Base-by-base conservation (phyloP, 92 coral and sea anemone species). In the Porites lobata region DNA sequence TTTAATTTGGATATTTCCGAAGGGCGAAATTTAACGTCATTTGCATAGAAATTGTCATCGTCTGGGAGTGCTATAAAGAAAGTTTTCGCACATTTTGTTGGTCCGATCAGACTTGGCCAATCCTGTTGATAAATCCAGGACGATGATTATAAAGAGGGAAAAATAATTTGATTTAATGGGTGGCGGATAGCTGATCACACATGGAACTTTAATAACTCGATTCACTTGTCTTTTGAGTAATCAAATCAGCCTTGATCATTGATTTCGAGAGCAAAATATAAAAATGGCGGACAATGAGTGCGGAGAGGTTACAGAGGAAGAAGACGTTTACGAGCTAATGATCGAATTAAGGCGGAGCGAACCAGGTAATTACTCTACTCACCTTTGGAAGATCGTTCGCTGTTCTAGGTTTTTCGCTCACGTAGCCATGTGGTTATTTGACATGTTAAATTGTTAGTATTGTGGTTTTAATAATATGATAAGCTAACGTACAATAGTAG, bases 311-410 rank as follows among this genome's bases (percentile, higher is more conserved):
- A 92, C 79, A 43, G 93, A 87, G 13, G 86, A 88, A 50, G 93
- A 86, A 4, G 94, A 91, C 38, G 92, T 85, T 51, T 92, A 89
- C 12, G 94, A 93, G 70, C 87, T 94, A 63, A 93, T 95, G 98
- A 83, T 95, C 85, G 98, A 95, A 76, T 79, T 95, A 61, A 93
- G 85, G 79, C 94, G 89, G 90, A 95, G 82, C 87, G 90, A 91
- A 47, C 98, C 98, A 91, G 98, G 98, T 95, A 83, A 68, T 78
- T 63, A 74, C 47, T 59, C 12, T 22, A 7, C 21, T 50, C 43
- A 58, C 72, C 75, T 13, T 64, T 65, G 56, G 65, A 8, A 56
- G 58, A 13, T 57, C 26, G 11, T 64, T 47, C 63, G 14, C 75
- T 29, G 52, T 76, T 61, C 13, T 81, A 51, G 73, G 87, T 24